Evolutionary conservation across 1,140 invertebrate genomes (phyloP), one percentile per base, ranked within the genome.

Genomic region (Listronotus oregonensis): DNA sequence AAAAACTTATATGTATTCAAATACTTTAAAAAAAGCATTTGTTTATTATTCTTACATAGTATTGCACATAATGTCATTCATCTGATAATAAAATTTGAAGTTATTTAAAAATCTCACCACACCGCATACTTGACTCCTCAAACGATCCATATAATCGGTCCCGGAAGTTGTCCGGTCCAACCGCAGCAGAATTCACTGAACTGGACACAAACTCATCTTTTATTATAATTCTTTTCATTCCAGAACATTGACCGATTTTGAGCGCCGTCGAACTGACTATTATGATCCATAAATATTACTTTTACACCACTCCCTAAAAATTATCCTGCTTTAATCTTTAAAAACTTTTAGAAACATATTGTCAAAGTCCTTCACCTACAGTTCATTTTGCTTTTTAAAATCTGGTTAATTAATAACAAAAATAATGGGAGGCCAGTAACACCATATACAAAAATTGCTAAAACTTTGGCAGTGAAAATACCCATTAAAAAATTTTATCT

Each of bases 211-310:
- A 57, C 62, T 56, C 55, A 64, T 64, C 52, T 64, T 64, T 64
- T 64, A 64, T 64, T 64, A 57, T 64, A 64, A 64, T 64, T 56
- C 62, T 57, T 58, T 58, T 64, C 62, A 57, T 64, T 64, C 62
- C 62, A 21, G 27, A 64, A 64, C 62, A 57, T 64, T 64, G 52
- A 40, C 42, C 54, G 62, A 64, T 64, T 64, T 64, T 37, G 44
- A 44, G 62, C 62, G 12, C 62, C 62, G 62, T 56, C 55, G 54
- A 64, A 64, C 62, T 46, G 18, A 64, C 54, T 64, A 64, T 64
- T 64, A 57, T 57, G 42, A 37, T 56, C 61, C 51, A 64, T 64
- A 64, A 64, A 64, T 64, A 56, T 55, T 51, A 52, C 31, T 62
- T 62, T 62, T 44, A 37, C 34, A 27, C 56, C 11, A 44, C 17